Base-by-base conservation (phyloP, 2,797 vertebrate species). In the Urosaurus nigricauda region DNA sequence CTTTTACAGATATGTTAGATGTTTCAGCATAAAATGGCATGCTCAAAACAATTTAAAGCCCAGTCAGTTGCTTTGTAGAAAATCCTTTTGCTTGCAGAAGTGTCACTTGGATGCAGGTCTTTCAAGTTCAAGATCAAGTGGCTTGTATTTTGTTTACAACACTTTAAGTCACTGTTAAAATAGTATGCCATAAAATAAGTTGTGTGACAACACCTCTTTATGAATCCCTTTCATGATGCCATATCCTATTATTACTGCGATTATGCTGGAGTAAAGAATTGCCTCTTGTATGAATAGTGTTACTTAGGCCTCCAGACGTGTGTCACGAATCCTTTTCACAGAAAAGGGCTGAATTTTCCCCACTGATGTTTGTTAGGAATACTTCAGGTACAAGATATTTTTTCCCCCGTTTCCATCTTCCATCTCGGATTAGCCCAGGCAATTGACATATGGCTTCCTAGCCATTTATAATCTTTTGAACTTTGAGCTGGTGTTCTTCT, bases 391-490 rank as follows among this genome's bases (percentile, higher is more conserved):
- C 58, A 63, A 19, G 14, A 12, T 58, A 8, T 29, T 85, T 53
- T 58, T 65, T 56, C 43, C 14, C 2, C 14, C 2, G 9, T 53
- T 17, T 56, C 21, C n/a, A 19, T 70, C 85, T 21, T 93, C 71
- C 0, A 1, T 89, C 84, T 88, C 78, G 90, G 79, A 68, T 88
- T 83, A 79, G 51, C 87, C 63, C 19, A 19, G 65, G 60, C 86
- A 90, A 86, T 37, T 84, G 63, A 89, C 91, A 84, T 88, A 53
- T 85, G 53, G n/a, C 84, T 92, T 68, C 91, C 75, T 56, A 90
- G 84, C 73, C 91, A 86, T 63, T 91, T 95, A 84, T 71, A 84
- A 92, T 94, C 92, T 91, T 51, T 89, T 85, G 70, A 83, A 47
- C 56, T 43, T 56, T 16, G 63, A 47, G 29, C 51, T 6, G 0